These are phyloP conservation scores for Siderastrea siderea DNA, from an alignment of 92 coral and sea anemone genomes.

Conservation along the genomic window DNA sequence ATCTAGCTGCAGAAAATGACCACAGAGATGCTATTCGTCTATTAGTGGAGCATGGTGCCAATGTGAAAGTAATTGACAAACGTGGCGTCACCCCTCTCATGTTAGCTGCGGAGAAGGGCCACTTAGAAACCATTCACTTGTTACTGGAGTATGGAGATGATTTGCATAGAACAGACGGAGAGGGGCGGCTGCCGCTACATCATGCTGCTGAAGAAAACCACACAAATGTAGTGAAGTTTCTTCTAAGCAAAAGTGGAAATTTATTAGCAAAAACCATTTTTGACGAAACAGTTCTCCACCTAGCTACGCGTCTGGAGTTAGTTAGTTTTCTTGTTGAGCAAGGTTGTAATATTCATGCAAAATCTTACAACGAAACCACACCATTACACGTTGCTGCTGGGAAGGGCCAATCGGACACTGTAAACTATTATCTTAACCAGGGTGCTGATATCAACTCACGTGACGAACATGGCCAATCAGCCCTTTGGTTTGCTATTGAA, in stretches of 20 bases:
- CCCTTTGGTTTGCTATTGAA: conserved; percentile 2
- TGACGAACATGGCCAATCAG: conserved; percentile 7
- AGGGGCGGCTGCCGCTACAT: not conserved
- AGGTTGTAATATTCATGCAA: not conserved
- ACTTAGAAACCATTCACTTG: conserved; percentile 4
- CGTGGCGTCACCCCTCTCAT: conserved; percentile 41
- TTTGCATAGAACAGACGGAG: not conserved
- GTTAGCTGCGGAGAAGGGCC: conserved; percentile 49
- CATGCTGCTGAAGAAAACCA: conserved; percentile 12
- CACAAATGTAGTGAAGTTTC: conserved; percentile 7
- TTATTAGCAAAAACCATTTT: not conserved
- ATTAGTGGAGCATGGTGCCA: conserved; percentile 63
- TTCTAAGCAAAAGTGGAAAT: not conserved
- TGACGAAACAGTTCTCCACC: conserved; percentile 19
- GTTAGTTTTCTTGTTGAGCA: conserved; percentile 40
- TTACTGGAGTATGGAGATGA: conserved; percentile 3
- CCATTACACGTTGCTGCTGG: conserved; percentile 28
- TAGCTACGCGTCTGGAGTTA: conserved; percentile 22
- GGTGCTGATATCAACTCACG: conserved; percentile 29
- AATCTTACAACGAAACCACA: not conserved
- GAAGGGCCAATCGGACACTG: conserved; percentile 22
- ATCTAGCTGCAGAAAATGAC: conserved; percentile 56
- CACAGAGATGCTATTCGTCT: conserved; percentile 44
- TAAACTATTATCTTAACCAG: conserved; percentile 9
- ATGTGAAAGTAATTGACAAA: not conserved